phyloP scores from a whole-genome alignment of 2,797 vertebrate genomes.

The Zonotrichia albicollis region DNA sequence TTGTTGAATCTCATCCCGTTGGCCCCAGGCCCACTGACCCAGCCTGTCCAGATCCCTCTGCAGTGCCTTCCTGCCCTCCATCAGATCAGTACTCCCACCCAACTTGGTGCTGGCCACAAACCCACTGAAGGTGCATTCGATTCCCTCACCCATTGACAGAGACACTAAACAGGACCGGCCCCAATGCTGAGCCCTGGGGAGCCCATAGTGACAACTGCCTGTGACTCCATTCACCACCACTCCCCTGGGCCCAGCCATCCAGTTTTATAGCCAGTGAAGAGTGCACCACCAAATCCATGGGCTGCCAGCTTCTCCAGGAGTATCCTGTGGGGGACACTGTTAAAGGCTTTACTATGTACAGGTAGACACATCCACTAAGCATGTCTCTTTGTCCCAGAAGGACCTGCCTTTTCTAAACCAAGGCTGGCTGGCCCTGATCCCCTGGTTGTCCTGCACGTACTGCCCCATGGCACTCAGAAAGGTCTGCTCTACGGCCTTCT shows the following conservation, averaged over 20 bases:
- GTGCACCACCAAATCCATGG: background rate
- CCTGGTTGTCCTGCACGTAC: background rate
- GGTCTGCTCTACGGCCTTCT: background rate
- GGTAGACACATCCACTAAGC: background rate
- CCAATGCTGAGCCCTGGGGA: background rate
- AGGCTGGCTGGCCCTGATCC: background rate
- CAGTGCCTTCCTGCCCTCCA: background rate
- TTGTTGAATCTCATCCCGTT: background rate
- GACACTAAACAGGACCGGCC: background rate
- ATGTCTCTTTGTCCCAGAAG: background rate
- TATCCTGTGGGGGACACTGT: background rate
- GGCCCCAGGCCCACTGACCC: no score
- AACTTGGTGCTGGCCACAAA: background rate
- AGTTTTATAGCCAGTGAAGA: background rate
- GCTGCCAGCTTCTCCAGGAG: background rate
- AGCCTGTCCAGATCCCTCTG: background rate
- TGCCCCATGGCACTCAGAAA: background rate
- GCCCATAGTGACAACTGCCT: background rate
- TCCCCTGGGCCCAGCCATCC: background rate
- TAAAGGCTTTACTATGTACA: background rate
- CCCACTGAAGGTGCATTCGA: accelerated
- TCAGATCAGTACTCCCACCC: background rate
- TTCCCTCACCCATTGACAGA: background rate
- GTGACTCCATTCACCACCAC: background rate
- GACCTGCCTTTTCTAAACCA: background rate